Percentiles rank a stretch among this genome's conserved stretches.
Conservation (phyloP, 1,140 invertebrate genomes). For the Cydia fagiglandana region DNA sequence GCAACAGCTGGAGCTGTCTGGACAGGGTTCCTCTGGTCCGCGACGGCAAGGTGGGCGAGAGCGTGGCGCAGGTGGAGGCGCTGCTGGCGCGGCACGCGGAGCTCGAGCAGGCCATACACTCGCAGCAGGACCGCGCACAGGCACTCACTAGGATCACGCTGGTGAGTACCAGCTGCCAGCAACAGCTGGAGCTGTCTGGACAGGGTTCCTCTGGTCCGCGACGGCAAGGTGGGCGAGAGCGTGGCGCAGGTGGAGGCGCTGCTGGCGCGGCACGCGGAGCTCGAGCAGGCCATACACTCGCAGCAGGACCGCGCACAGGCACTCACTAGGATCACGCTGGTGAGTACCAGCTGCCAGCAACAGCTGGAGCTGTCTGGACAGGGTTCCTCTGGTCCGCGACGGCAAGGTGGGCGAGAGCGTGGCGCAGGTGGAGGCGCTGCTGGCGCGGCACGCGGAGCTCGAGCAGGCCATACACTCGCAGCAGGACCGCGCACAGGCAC, state of each 20-base stretch:
- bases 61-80: constrained; percentile 94
- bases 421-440: constrained; percentile 92
- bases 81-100: constrained; percentile 93
- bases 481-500: constrained; percentile 91
- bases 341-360: too few species aligned
- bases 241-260: constrained; percentile 94
- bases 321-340: constrained; percentile 91
- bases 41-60: constrained; percentile 90
- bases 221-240: constrained; percentile 90
- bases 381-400: constrained; percentile 87
- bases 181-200: too few species aligned
- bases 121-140: constrained; percentile 93
- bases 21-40: constrained; percentile 85
- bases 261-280: constrained; percentile 92
- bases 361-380: too few species aligned
- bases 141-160: constrained; percentile 91
- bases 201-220: constrained; percentile 85
- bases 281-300: constrained; percentile 94
- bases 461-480: constrained; percentile 95
- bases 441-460: constrained; percentile 93
- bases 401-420: constrained; percentile 92
- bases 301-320: constrained; percentile 94
- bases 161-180: constrained; percentile 81
- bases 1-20: too few species aligned
- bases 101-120: constrained; percentile 94